A percentile compares a stretch with the other conserved stretches of the same genome.
Evolutionary conservation across 2,888 invertebrate species (phyloP).

Genomic region (Nipponacmea schrenckii): DNA sequence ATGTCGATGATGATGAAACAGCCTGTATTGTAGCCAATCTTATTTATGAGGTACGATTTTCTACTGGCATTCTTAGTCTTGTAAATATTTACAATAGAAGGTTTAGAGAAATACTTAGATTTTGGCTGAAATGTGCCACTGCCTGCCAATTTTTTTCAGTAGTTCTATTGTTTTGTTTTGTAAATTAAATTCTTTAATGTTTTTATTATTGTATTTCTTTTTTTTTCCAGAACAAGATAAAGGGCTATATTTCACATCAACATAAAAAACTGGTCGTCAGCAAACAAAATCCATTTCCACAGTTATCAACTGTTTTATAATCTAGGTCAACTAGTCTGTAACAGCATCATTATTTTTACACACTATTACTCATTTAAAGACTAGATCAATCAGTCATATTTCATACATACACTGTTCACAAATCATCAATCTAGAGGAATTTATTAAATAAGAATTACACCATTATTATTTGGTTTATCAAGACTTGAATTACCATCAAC

Average conservation of each 20-base stretch:
- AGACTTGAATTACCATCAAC: no score
- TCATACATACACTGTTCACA: no score
- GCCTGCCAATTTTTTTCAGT: no score
- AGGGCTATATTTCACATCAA: constrained; percentile 96
- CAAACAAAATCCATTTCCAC: constrained; percentile 96
- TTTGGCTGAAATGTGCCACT: neutral
- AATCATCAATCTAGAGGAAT: no score
- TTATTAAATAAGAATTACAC: no score
- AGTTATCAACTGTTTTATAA: constrained; percentile 57
- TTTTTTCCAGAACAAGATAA: constrained; percentile 82
- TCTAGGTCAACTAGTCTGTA: neutral
- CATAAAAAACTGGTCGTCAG: constrained; percentile 97
- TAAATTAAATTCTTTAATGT: no score
- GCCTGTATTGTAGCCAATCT: constrained; percentile 96
- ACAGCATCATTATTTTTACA: no score
- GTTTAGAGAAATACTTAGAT: neutral
- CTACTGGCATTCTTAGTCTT: neutral
- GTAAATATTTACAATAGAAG: no score
- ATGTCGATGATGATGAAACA: constrained; percentile 92
- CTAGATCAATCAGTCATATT: no score
- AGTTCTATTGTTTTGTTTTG: no score
- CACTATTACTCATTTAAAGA: no score
- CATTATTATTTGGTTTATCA: no score
- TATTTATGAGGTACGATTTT: constrained; percentile 79
- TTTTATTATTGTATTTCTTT: neutral